These are phyloP conservation scores for Equus quagga DNA, from an alignment of 2,113 vertebrate genomes.

Conservation along the genomic window DNA sequence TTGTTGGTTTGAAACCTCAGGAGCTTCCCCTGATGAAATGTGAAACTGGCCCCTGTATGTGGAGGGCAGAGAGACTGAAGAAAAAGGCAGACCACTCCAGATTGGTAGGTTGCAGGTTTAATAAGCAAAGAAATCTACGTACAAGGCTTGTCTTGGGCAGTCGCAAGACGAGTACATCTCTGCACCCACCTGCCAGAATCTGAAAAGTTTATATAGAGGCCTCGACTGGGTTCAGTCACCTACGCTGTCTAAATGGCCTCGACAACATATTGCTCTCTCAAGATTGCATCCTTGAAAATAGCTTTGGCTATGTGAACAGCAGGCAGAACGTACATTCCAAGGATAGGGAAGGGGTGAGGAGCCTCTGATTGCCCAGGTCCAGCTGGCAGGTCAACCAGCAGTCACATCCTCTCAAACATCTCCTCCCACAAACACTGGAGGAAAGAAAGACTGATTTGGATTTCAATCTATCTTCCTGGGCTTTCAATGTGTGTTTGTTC, in stretches of 20 bases:
- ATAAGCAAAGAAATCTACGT: background rate
- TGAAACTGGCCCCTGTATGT: background rate
- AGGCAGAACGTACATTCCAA: background rate
- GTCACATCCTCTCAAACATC: background rate
- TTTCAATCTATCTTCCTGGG: background rate
- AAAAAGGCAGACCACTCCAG: background rate
- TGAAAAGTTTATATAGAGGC: background rate
- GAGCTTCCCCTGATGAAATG: background rate
- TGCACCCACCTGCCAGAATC: background rate
- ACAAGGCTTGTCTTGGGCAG: accelerated
- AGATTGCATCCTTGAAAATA: background rate
- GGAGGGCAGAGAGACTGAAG: no score
- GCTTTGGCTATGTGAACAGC: background rate
- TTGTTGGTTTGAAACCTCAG: background rate
- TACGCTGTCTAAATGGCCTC: accelerated
- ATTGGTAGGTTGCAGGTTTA: background rate
- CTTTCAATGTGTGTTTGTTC: background rate
- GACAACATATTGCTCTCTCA: background rate
- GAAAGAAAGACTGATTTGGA: background rate
- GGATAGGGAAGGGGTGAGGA: background rate
- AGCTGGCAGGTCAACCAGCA: background rate
- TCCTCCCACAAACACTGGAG: no score
- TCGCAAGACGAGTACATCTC: background rate
- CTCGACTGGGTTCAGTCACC: background rate
- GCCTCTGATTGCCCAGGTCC: background rate